Percentiles rank a stretch among this genome's conserved stretches.
Evolutionary conservation across 2,113 vertebrate genomes (phyloP).

Genomic region (Melierax canorus): DNA sequence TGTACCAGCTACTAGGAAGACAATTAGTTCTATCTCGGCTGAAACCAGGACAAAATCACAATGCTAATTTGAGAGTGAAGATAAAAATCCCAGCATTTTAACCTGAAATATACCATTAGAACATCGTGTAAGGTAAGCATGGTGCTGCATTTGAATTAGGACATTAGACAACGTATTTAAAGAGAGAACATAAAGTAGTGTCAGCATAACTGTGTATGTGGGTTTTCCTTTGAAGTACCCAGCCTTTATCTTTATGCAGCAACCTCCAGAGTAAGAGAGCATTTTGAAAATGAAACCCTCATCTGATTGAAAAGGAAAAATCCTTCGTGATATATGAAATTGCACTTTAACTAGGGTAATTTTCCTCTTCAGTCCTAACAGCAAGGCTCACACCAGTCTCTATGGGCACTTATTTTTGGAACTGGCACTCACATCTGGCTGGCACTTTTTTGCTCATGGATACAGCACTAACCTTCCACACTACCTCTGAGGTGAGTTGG

Average conservation of each 20-base stretch:
- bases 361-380: neutral
- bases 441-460: neutral
- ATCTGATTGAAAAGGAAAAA: neutral
- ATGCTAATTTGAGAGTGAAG: neutral
- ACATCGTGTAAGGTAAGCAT: neutral
- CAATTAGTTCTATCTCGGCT: too few species aligned
- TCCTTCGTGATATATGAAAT: neutral
- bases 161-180: neutral
- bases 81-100: neutral
- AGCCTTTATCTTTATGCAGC: neutral
- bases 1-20: too few species aligned
- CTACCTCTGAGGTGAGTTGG: neutral
- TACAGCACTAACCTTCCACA: neutral
- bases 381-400: neutral
- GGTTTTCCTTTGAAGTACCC: neutral
- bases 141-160: neutral
- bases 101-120: neutral
- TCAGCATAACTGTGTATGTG: neutral
- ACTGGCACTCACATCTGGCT: rapidly evolving
- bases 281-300: neutral
- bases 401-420: rapidly evolving
- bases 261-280: neutral
- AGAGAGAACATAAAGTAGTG: neutral
- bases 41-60: neutral
- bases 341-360: neutral